Base-by-base conservation (phyloP, 2,888 invertebrate genomes). In the Dyspetes luteomarginatus region DNA sequence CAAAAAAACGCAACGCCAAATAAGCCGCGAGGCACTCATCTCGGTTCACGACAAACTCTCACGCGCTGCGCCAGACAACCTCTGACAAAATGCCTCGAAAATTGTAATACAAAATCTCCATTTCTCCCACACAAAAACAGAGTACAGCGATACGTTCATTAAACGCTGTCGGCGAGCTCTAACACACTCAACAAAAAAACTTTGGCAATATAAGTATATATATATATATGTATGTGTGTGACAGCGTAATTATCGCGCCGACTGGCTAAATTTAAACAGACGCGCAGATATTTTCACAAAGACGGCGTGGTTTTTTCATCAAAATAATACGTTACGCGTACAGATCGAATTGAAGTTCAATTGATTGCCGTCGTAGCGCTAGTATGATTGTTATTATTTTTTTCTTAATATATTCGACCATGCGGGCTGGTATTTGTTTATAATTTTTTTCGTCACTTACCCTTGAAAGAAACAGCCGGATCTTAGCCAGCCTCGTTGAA, bases 381-480 rank as follows among this genome's bases (percentile, higher is more conserved):
- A 15, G 17, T 48, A 36, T 36, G 5, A 36, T 36, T 36, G 48
- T 48, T 17, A 48, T 48, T 48, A 17, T 48, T 48, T 45, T 17
- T 3, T 48, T 48, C 17, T 48, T 2, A 36, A 36, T 5, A 17
- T 48, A 5, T 4, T 4, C 36, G 12, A 12, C 3, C 17, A 48
- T 17, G 17, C 48, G 5, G n/a, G 17, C 15, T 15, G 5, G 17
- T 48, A 7, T 48, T n/a, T 15, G 4, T 48, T 15, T 19, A 12
- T 12, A 36, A 12, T 7, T 17, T 60, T 72, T 24, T 48, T 74
- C 7, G 41, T 30, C 19, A 45, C 80, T 75, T 68, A 80, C 80
- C 80, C 30, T 56, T 15, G 45, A 50, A 48, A 68, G 22, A 80
- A 48, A 30, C 58, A 52, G 71, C 60, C 75, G 75, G 60, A 45